Evolutionary conservation across 2,113 vertebrate species (phyloP), one percentile per base, ranked within the genome.

Genomic region (Lipophrys pholis): DNA sequence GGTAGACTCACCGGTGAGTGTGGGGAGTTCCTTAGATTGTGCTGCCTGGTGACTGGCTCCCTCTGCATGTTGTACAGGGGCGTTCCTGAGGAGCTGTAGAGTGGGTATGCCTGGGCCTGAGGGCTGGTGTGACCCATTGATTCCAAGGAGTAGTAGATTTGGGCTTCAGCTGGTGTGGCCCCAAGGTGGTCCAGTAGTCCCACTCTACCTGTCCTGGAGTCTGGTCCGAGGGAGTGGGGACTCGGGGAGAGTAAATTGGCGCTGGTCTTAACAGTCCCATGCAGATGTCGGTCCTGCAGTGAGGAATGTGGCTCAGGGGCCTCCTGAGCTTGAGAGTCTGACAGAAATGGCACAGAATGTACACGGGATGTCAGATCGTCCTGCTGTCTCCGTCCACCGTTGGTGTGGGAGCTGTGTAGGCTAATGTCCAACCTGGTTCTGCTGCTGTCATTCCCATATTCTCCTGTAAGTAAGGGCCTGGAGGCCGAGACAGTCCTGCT

Each of bases 81-180:
- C 36, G 81, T 86, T 80, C 81, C 88, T 90, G 91, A 91, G 84
- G 89, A 81, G 80, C 80, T 90, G 46, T 86, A 87, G 57, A 84
- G 73, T 1, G 91, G 76, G 70, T 89, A 90, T 38, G 83, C 54
- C 66, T 89, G 87, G 51, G 73, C 43, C 62, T 83, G 80, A 65
- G 83, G 82, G 49, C 74, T 80, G 17, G 86, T 80, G 49, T 85
- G 87, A 60, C 77, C 88, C 45, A 90, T 83, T 1, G 92, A 90
- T 73, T 90, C 91, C 67, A 93, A 61, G 10, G 92, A 89, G 81
- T 94, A 93, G 76, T 92, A 93, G 52, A 94, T 90, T 66, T 94
- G 93, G 73, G 92, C 90, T 69, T 93, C 91, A 48, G 91, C 76
- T 63, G 85, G 75, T 60, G 89, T 87, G 49, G 64, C 70, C 69